A percentile compares a stretch with the other conserved stretches of the same genome.
These are phyloP conservation scores for Oreochromis mossambicus DNA, from an alignment of 2,797 vertebrate genomes.

Conservation along the genomic window DNA sequence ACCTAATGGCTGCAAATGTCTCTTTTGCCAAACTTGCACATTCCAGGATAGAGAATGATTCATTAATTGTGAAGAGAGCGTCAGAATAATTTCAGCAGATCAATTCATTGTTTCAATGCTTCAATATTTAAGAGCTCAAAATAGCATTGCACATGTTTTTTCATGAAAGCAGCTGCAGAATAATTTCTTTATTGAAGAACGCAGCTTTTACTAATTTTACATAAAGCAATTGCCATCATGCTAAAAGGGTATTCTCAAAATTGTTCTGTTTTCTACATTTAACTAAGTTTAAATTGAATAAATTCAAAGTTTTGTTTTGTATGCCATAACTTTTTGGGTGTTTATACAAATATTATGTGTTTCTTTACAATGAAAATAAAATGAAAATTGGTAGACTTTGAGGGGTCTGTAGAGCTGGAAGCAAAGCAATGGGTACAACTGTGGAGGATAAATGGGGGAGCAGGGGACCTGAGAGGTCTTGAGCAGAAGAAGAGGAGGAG, in stretches of 20 bases:
- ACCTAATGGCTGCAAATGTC: conserved; percentile 72
- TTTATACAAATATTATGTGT: neutral
- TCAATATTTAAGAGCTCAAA: neutral
- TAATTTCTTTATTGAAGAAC: neutral
- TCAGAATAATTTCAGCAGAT: neutral
- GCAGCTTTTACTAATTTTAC: neutral
- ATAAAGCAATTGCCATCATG: neutral
- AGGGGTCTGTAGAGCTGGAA: neutral
- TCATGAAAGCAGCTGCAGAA: neutral
- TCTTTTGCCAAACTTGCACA: conserved; percentile 16
- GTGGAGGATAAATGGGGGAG: neutral
- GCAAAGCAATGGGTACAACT: neutral
- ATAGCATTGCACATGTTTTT: neutral
- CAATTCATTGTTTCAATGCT: neutral
- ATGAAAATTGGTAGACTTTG: neutral
- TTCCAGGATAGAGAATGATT: neutral
- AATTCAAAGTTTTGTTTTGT: neutral
- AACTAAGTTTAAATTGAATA: neutral
- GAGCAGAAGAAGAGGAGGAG: conserved; percentile 43
- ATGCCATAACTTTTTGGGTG: neutral
- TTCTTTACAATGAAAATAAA: neutral
- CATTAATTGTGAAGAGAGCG: neutral
- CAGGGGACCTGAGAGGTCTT: conserved; percentile 4
- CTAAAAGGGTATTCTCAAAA: neutral
- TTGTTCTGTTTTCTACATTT: neutral